phyloP scores from a whole-genome alignment of 2,797 vertebrate genomes.

The Delichon dasypus region DNA sequence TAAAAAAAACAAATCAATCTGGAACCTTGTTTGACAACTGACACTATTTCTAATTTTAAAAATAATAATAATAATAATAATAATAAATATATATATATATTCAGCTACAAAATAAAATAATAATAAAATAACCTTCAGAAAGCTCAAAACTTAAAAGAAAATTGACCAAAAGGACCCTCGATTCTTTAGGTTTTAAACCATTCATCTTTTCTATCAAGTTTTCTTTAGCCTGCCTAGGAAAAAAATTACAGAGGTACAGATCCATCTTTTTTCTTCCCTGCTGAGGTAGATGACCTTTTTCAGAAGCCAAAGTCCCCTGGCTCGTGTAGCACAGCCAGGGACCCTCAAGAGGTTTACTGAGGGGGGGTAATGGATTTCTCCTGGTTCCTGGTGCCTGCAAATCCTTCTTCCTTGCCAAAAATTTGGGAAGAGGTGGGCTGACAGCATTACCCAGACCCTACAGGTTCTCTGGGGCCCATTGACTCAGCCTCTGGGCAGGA shows the following conservation, averaged over 20 bases:
- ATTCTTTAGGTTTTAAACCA: neutral
- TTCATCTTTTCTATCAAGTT: neutral
- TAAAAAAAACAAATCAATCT: neutral
- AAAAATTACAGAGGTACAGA: neutral
- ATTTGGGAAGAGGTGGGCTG: neutral
- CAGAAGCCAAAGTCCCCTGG: neutral
- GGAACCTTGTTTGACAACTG: conserved; percentile 42
- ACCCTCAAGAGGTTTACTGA: neutral
- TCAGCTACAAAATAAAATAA: neutral
- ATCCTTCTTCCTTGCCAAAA: neutral
- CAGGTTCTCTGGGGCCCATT: neutral
- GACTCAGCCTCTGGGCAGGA: neutral
- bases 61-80: too few relatives aligned
- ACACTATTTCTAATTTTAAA: neutral
- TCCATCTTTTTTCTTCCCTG: neutral
- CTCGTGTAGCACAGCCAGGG: neutral
- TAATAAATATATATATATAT: too few relatives aligned
- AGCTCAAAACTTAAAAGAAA: neutral
- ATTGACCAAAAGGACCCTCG: neutral
- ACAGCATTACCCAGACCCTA: neutral
- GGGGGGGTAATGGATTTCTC: neutral
- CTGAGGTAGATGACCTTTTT: neutral
- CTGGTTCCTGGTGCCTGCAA: neutral
- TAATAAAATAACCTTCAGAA: neutral
- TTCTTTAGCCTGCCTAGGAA: neutral